These are phyloP conservation scores for Lordiphosa stackelbergi DNA, from an alignment of 1,140 invertebrate genomes.

Conservation along the genomic window DNA sequence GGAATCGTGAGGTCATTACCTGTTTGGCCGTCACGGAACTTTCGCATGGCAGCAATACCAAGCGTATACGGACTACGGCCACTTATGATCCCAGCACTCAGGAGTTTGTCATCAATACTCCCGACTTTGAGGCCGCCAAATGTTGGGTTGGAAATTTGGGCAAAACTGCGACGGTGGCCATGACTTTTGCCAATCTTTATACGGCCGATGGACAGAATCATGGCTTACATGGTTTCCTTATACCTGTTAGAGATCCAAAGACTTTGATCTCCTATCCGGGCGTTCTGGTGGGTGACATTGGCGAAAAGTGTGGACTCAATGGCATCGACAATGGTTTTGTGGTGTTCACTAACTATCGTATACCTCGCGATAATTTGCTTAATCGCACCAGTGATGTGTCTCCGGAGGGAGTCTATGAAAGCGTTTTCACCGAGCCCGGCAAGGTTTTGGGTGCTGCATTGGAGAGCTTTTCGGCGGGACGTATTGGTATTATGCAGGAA, in stretches of 20 bases:
- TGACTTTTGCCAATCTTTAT: slow-evolving; percentile 92
- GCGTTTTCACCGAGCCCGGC: slow-evolving; percentile 85
- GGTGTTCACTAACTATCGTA: slow-evolving; percentile 90
- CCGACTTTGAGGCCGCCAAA: slow-evolving; percentile 96
- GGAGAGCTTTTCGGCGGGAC: slow-evolving; percentile 90
- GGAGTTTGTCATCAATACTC: slow-evolving; percentile 93
- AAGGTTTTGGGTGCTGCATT: slow-evolving; percentile 89
- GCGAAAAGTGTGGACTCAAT: slow-evolving; percentile 91
- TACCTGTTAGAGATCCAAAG: slow-evolving; percentile 87
- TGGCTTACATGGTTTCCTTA: slow-evolving; percentile 91
- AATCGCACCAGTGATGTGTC: slow-evolving; percentile 93
- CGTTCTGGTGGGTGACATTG: slow-evolving; percentile 88
- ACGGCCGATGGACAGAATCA: slow-evolving; percentile 87
- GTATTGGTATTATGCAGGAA: slow-evolving; percentile 86
- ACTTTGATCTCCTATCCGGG: slow-evolving; percentile 86
- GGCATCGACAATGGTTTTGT: slow-evolving; percentile 95
- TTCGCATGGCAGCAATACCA: slow-evolving; percentile 95
- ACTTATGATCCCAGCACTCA: slow-evolving; percentile 87
- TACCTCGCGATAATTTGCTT: slow-evolving; percentile 88
- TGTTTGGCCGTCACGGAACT: slow-evolving; percentile 95
- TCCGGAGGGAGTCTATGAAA: slow-evolving; percentile 88
- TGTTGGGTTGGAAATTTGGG: slow-evolving; percentile 96
- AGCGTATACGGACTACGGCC: slow-evolving; percentile 92
- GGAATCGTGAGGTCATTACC: slow-evolving; percentile 84
- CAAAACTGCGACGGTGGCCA: slow-evolving; percentile 91